Conservation (phyloP, 2,113 vertebrate genomes). For the Ariopsis seemanni region DNA sequence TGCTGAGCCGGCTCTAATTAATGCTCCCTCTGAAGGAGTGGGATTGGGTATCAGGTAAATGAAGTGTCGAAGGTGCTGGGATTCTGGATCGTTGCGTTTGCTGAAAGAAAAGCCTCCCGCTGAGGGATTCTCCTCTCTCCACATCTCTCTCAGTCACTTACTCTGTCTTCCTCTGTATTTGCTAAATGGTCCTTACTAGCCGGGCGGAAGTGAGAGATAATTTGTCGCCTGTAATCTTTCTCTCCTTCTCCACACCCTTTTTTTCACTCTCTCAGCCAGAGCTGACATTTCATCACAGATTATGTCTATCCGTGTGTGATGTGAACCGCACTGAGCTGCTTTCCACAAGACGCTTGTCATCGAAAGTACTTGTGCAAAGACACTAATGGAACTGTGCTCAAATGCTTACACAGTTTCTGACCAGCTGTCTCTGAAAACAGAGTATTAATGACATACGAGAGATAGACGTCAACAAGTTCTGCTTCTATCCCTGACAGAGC, state of each 20-base stretch:
- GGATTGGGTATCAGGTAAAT: slow-evolving; percentile 6
- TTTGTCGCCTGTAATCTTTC: slow-evolving; percentile 21
- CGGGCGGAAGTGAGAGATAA: slow-evolving; percentile 30
- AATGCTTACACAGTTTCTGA: slow-evolving; percentile 1
- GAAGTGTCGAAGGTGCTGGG: slow-evolving; percentile 10
- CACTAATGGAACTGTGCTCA: neutral
- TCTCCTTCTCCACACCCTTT: slow-evolving; percentile 7
- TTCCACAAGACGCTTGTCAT: neutral
- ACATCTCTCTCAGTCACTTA: slow-evolving; percentile 24
- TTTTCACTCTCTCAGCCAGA: slow-evolving; percentile 19
- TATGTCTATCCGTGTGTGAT: slow-evolving; percentile 35
- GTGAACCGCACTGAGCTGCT: slow-evolving; percentile 13
- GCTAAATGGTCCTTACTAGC: slow-evolving; percentile 29
- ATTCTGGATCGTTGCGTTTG: slow-evolving; percentile 1
- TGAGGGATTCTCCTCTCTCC: slow-evolving; percentile 25
- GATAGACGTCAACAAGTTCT: neutral
- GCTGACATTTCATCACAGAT: slow-evolving; percentile 42
- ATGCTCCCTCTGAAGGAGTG: neutral
- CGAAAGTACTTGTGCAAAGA: neutral
- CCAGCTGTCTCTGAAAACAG: neutral
- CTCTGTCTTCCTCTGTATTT: slow-evolving; percentile 7
- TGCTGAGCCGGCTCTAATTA: slow-evolving; percentile 16
- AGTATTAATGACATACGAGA: neutral
- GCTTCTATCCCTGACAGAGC: neutral
- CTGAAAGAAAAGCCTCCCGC: slow-evolving; percentile 33